phyloP scores from a whole-genome alignment of 2,888 invertebrate genomes.

The Mythimna impura region DNA sequence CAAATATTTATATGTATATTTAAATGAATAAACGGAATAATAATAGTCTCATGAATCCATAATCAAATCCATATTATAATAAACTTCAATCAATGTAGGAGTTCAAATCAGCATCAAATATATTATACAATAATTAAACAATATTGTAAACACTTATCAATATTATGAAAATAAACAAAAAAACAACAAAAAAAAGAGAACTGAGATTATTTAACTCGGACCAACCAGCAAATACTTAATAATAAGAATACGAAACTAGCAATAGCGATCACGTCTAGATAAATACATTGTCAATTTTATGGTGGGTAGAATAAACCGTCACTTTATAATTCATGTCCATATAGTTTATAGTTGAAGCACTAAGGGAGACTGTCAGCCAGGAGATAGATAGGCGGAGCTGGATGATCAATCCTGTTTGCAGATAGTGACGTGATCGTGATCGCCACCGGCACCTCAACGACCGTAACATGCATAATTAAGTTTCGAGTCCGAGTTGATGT shows the following conservation, averaged over 20 bases:
- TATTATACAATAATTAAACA: constrained; percentile 4
- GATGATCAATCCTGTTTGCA: constrained; percentile 32
- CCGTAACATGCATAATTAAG: constrained; percentile 63
- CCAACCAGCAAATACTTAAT: constrained; percentile 11
- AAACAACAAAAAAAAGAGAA: constrained; percentile 1
- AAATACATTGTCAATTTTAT: background rate
- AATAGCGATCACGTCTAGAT: constrained; percentile 24
- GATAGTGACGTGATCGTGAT: constrained; percentile 17
- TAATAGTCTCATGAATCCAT: background rate
- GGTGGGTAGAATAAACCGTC: background rate
- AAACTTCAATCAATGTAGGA: background rate
- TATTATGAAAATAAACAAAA: constrained; percentile 15
- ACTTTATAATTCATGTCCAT: constrained; percentile 10
- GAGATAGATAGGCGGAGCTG: constrained; percentile 50
- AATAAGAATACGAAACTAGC: constrained; percentile 11
- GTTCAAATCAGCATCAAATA: background rate
- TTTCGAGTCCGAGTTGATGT: constrained; percentile 34
- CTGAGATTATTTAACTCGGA: constrained; percentile 7
- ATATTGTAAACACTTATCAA: constrained; percentile 11
- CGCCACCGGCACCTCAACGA: constrained; percentile 39
- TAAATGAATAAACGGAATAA: background rate
- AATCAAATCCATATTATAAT: constrained; percentile 2
- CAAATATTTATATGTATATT: constrained; percentile 1
- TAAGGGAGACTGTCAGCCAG: constrained; percentile 28
- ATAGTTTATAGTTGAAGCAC: constrained; percentile 27